A percentile compares a stretch with the other conserved stretches of the same genome.
These are phyloP conservation scores for Coregonus ussuriensis DNA, from an alignment of 2,797 vertebrate genomes.

Conservation along the genomic window DNA sequence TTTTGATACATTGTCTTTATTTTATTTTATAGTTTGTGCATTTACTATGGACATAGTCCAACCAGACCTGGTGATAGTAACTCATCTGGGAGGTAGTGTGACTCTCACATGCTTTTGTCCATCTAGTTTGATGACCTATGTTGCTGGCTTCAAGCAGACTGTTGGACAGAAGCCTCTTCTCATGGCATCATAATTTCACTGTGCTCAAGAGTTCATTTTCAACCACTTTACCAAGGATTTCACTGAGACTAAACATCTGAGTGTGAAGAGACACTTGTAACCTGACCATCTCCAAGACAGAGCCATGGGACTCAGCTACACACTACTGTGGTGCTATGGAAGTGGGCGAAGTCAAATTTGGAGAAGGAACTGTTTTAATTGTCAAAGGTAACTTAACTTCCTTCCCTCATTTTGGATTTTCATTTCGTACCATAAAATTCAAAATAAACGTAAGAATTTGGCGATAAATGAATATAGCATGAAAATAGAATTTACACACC, in stretches of 20 bases:
- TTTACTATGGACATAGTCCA: background rate
- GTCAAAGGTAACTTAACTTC: constrained; percentile 13
- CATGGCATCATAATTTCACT: background rate
- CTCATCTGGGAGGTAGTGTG: constrained; percentile 4
- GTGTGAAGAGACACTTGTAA: constrained; percentile 8
- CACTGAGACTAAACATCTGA: background rate
- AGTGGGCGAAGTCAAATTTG: constrained; percentile 9
- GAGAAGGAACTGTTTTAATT: constrained; percentile 20
- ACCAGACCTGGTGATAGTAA: background rate
- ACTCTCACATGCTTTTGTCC: constrained; percentile 13
- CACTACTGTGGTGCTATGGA: constrained; percentile 20
- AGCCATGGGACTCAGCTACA: constrained; percentile 19
- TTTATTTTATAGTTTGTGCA: background rate
- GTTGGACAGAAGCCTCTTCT: constrained; percentile 17
- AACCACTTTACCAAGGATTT: background rate
- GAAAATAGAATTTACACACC: no score
- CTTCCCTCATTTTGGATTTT: no score
- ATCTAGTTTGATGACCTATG: background rate
- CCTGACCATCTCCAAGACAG: constrained; percentile 16
- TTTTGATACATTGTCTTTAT: background rate
- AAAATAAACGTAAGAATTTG: no score
- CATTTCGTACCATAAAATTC: no score
- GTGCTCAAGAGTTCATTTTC: background rate
- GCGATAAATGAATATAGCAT: no score
- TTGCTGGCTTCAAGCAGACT: constrained; percentile 22